Evolutionary conservation across 2,888 invertebrate genomes (phyloP), one percentile per base, ranked within the genome.

Genomic region (Dynastes grantii): DNA sequence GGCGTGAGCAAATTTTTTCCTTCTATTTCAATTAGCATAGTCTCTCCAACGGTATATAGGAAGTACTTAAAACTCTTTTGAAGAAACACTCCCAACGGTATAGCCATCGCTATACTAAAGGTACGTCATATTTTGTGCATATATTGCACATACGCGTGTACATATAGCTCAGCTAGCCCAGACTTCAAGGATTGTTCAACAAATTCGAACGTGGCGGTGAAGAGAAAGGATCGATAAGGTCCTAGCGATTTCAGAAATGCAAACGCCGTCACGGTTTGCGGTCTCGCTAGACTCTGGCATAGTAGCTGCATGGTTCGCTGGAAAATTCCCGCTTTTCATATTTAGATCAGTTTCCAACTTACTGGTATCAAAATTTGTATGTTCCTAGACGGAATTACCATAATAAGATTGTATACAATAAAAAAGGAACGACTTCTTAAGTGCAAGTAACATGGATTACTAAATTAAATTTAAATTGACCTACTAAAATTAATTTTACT

Each of bases 251-350:
- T 68, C 27, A 51, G 51, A 68, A 68, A 29, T 68, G 11, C 51
- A 68, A 68, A 68, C 68, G 68, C 49, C 68, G 68, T 11, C 51
- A 68, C 68, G 68, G 22, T 51, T 29, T 40, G 68, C 29, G 22
- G 29, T 29, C 27, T 51, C 49, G 49, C 22, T 32, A 63, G 63
- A 63, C 63, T 1, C 27, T 32, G 11, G 29, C 2, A 9, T 29
- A 29, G 32, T 32, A 9, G 32, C 29, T 32, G 22, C 32, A 63
- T 11, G 63, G 29, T 63, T 63, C 63, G 32, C 32, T 45, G 68
- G 67, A 68, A 68, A 68, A 51, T 68, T 51, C 11, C 13, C 68
- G 68, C 13, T 32, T 63, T 63, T 63, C 63, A 63, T 63, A 63
- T 63, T 29, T 27, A 63, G 63, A 63, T 63, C 63, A 32, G 13